Evolutionary conservation across 2,797 vertebrate species (phyloP), one percentile per base, ranked within the genome.

Genomic region (Vultur gryphus): DNA sequence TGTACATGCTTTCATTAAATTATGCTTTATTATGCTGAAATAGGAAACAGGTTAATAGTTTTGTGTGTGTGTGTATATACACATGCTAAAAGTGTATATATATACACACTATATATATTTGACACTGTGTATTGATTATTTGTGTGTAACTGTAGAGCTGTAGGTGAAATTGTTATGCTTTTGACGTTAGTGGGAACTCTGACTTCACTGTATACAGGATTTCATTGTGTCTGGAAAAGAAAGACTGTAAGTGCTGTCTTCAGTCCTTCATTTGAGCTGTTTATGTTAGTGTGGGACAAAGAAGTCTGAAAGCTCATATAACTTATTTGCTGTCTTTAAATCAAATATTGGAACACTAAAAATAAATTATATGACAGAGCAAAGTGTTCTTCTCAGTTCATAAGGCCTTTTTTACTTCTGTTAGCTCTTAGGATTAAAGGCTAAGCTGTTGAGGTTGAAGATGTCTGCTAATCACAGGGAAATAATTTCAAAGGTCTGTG

Each of bases 401-500:
- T 39, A 77, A 78, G 44, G 29, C 12, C 18, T 81, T 80, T 93
- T 87, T 59, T 23, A 3, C 10, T 69, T 52, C 61, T 89, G 2
- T 72, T 89, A 77, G 19, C 44, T 80, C 25, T 52, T 49, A 39
- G 85, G 87, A 66, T 93, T 94, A 94, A 88, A 93, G 71, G 78
- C 73, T 90, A 51, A 95, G 1, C 33, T 76, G 81, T 39, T 84
- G 58, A 79, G 70, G 16, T 31, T 86, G 37, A 79, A 79, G 43
- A n/a, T 48, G 24, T 76, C 91, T 66, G 8, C 52, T 81, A 70
- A 88, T 71, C 41, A 41, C 76, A 59, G 44, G 29, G 65, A 71
- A 95, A 76, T 78, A 25, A 78, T 86, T 94, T 86, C 85, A 71
- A 70, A 91, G 92, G 35, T 76, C 62, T 87, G 20, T 15, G 24